phyloP scores from a whole-genome alignment of 2,113 vertebrate genomes.

The Xerus inauris region DNA sequence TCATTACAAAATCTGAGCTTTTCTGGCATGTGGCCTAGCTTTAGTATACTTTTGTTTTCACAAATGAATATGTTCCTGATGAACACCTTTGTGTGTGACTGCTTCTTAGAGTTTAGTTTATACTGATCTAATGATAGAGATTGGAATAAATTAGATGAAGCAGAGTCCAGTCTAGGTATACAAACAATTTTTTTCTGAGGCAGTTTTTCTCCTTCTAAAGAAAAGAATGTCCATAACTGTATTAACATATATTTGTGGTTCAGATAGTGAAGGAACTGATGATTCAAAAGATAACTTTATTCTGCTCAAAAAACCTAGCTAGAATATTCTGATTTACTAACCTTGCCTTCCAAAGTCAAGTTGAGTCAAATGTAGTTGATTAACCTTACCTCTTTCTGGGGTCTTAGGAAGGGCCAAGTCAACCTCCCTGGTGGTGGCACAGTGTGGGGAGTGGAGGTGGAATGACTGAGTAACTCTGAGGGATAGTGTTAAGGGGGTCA shows the following conservation, averaged over 20 bases:
- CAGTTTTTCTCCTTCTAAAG: not conserved
- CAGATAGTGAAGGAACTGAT: not conserved
- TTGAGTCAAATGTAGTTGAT: not conserved
- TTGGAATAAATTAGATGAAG: not conserved
- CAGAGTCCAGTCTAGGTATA: not conserved
- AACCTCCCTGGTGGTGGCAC: not conserved
- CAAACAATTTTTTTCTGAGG: not conserved
- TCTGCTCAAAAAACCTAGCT: not conserved
- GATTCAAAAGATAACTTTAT: not conserved
- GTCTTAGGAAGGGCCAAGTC: not conserved
- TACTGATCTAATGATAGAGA: not conserved
- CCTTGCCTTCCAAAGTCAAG: not conserved
- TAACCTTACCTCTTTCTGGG: not conserved
- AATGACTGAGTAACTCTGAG: not conserved
- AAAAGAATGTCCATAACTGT: not conserved
- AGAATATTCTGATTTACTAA: not conserved
- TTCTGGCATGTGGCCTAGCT: not conserved
- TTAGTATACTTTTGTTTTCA: not conserved
- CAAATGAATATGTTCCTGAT: not conserved
- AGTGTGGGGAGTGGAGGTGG: not conserved
- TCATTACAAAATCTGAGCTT: not conserved
- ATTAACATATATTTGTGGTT: not conserved
- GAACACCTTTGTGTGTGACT: not conserved
- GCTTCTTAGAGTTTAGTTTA: constrained; percentile 7
- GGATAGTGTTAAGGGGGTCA: not conserved